Conservation (phyloP, 2,888 invertebrate species). For the Lasioglossum zephyrum region DNA sequence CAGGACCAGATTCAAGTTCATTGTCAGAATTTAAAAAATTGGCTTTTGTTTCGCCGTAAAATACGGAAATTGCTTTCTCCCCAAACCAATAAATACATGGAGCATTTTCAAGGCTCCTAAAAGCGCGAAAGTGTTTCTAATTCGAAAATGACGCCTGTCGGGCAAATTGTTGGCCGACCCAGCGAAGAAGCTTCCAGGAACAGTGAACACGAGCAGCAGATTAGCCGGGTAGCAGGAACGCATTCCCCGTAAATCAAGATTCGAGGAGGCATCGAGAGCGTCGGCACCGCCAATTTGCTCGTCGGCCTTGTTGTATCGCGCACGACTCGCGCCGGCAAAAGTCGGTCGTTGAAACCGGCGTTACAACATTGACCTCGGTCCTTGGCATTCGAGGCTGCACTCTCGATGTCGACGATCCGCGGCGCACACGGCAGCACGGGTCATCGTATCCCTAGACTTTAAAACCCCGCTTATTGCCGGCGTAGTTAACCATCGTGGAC, state of each 20-base stretch:
- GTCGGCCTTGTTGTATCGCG: constrained; percentile 47
- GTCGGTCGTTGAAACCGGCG: constrained; percentile 56
- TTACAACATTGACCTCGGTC: constrained; percentile 71
- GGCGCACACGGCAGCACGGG: neutral
- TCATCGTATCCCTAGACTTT: constrained; percentile 31
- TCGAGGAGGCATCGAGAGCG: constrained; percentile 38
- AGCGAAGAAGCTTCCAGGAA: neutral
- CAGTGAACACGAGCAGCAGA: neutral
- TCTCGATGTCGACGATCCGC: constrained; percentile 50
- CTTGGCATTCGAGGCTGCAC: constrained; percentile 57
- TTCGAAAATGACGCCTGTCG: neutral
- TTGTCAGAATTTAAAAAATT: too few relatives aligned
- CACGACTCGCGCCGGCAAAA: constrained; percentile 43
- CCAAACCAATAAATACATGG: too few relatives aligned
- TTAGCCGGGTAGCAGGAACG: neutral
- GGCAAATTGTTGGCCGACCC: neutral
- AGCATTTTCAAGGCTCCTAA: neutral
- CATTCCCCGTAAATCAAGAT: constrained; percentile 73
- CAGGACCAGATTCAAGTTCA: too few relatives aligned
- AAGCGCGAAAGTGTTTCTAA: neutral
- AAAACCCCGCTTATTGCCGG: constrained; percentile 1
- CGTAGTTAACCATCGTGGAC: neutral
- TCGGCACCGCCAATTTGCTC: constrained; percentile 64
- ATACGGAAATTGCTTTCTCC: too few relatives aligned
- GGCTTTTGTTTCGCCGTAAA: too few relatives aligned